Evolutionary conservation across 2,113 vertebrate genomes (phyloP), one percentile per base, ranked within the genome.

Genomic region (Ochotona curzoniae): DNA sequence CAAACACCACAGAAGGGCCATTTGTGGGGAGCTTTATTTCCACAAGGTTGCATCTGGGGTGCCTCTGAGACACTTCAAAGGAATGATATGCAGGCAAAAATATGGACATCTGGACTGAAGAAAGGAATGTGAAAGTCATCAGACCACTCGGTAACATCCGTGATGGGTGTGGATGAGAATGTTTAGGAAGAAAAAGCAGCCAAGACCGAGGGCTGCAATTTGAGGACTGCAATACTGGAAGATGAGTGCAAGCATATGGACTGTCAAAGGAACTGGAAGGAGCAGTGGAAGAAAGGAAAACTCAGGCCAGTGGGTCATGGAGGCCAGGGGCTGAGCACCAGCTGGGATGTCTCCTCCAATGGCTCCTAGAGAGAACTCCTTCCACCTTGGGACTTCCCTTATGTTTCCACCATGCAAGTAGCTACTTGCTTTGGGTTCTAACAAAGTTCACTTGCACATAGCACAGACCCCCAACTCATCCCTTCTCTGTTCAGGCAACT

Each of bases 111-210:
- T 15, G 44, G 74, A 21, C 9, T 25, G 60, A 44, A 74, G 69
- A 73, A 26, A 21, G 26, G 5, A 17, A 20, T 49, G 2, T 38
- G 20, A 47, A 25, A 63, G 49, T 20, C 75, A 51, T 25, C 51
- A 47, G 23, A 54, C 1, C 11, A 5, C 15, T 5, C 54, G 76
- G 80, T 49, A 82, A 74, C 25, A 44, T 14, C 49, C n/a, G 25
- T 0, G 0, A 25, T 3, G 11, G 8, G 4, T 0, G 0, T 30
- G 7, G 69, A 44, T 10, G 51, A 9, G 8, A 23, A 44, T 80
- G 71, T 9, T 61, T 32, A 78, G 23, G 30, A 47, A 71, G 26
- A 47, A 26, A 32, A 32, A 5, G 2, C 9, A 54, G n/a, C 66
- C 35, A 91, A 25, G 28, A 18, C 35, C 1, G 2, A 14, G 3